A percentile compares a stretch with the other conserved stretches of the same genome.
Evolutionary conservation across 2,113 vertebrate genomes (phyloP).

Genomic region (Illadopsis cleaveri): DNA sequence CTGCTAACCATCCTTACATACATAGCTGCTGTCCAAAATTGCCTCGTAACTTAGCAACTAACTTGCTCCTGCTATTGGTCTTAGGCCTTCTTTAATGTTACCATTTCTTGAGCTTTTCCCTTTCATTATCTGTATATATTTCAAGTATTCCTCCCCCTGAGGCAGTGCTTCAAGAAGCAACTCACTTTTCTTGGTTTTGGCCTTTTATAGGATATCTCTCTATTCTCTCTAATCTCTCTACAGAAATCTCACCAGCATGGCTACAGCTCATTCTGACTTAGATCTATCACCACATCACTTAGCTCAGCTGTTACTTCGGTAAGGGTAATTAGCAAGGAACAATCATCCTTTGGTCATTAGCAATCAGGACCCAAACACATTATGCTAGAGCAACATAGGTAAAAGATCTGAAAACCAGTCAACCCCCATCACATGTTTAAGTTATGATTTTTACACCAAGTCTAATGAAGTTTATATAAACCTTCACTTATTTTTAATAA

Average conservation of each 20-base stretch:
- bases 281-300: neutral
- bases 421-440: neutral
- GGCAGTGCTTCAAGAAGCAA: neutral
- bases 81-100: neutral
- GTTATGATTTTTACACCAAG: neutral
- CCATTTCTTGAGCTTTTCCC: neutral
- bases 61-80: neutral
- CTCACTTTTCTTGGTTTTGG: neutral
- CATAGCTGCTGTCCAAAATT: neutral
- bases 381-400: neutral
- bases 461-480: neutral
- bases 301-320: neutral
- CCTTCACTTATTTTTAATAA: neutral
- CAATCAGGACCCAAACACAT: neutral
- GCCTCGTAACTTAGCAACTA: slow-evolving; percentile 32
- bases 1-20: neutral
- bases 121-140: neutral
- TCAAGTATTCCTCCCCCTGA: neutral
- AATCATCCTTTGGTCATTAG: neutral
- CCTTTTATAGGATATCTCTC: neutral
- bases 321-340: neutral
- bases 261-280: neutral
- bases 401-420: neutral
- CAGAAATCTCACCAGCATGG: neutral
- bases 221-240: neutral